Base-by-base conservation (phyloP, 2,797 vertebrate genomes). In the Vultur gryphus region DNA sequence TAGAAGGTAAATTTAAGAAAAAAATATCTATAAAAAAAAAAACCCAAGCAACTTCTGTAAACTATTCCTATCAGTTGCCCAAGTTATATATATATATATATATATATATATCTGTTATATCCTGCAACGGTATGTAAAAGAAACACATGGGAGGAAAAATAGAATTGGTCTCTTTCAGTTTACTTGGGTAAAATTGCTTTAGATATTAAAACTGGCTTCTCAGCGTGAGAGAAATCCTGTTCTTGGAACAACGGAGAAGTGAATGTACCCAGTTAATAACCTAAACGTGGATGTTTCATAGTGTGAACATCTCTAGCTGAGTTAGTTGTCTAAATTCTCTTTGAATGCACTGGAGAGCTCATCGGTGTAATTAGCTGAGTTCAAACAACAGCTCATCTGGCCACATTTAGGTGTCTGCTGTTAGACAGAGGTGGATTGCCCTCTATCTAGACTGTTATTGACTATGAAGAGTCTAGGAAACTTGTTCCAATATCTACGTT, bases 1-100 rank as follows among this genome's bases (percentile, higher is more conserved):
- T 99, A 76, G 99, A 99, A 98, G 99, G 99, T 99, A 96, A 92
- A 90, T 39, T 75, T 10, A 26, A 11, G 41, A 16, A 33, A n/a
- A 37, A 33, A 7, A 2, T 2, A 9, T 11, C 3, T 15, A 19
- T 8, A 20, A 75, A 19, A 4, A 75, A 19, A 4, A 4, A 11
- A 2, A 0, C 1, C 18, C 52, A 28, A 25, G 48, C 6, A 4
- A 23, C 10, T 71, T 12, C 41, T 85, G 55, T 9, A 7, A 14
- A 2, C 54, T 44, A 0, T 49, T 73, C 16, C 52, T 52, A 1
- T 6, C 81, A 5, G 18, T 44, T 76, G 49, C 37, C 59, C 33
- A 10, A 8, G 21, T n/a, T n/a, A n/a, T n/a, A n/a, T n/a, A n/a
- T n/a, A n/a, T n/a, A n/a, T n/a, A n/a, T n/a, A n/a, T n/a, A n/a